Percentiles rank a stretch among this genome's conserved stretches.
Evolutionary conservation across 2,797 vertebrate species (phyloP).

Genomic region (Pteronotus mesoamericanus): DNA sequence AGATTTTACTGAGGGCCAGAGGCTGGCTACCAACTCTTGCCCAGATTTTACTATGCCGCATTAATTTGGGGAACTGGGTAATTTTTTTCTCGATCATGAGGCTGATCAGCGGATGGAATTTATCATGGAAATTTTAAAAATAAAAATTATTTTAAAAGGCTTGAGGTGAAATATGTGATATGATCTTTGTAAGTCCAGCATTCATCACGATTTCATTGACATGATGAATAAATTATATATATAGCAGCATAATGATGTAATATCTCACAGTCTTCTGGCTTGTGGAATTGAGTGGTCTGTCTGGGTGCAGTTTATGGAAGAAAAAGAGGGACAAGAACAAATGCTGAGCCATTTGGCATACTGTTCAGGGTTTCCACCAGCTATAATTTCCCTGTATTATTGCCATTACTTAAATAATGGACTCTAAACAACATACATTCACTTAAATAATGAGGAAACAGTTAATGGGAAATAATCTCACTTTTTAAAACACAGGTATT

Average conservation of each 20-base stretch:
- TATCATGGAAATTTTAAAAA: slow-evolving; percentile 59
- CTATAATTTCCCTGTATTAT: background rate
- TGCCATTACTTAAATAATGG: background rate
- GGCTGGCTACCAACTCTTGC: background rate
- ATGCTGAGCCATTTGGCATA: slow-evolving; percentile 12
- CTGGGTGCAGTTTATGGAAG: slow-evolving; percentile 13
- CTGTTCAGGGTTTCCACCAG: background rate
- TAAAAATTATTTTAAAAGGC: slow-evolving; percentile 33
- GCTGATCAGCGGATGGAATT: background rate
- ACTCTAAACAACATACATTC: background rate
- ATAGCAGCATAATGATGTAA: slow-evolving; percentile 74
- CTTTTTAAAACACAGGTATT: background rate
- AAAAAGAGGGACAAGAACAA: background rate
- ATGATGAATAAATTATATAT: slow-evolving; percentile 79
- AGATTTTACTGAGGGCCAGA: too few relatives aligned
- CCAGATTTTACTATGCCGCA: background rate
- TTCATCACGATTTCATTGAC: slow-evolving; percentile 79
- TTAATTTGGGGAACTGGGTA: background rate
- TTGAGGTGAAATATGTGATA: slow-evolving; percentile 73
- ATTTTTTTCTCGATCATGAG: background rate
- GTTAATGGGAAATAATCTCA: background rate
- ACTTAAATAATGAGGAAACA: background rate
- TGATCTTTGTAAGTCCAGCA: slow-evolving; percentile 63
- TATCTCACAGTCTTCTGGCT: slow-evolving; percentile 72
- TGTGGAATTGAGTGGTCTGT: slow-evolving; percentile 43